These are phyloP conservation scores for Girardinichthys multiradiatus DNA, from an alignment of 2,113 vertebrate species.

Conservation along the genomic window DNA sequence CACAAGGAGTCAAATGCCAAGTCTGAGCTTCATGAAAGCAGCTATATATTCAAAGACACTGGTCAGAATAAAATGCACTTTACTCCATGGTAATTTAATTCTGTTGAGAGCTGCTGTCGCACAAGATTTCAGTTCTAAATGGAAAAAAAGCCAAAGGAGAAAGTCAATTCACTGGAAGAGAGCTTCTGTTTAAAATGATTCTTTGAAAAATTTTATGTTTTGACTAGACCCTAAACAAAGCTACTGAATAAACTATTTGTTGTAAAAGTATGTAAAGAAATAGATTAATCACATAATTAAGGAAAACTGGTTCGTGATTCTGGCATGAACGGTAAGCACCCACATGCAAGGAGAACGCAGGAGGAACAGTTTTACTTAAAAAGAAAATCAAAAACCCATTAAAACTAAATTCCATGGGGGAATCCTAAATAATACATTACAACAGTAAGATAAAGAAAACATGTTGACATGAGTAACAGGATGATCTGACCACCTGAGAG, in stretches of 20 bases:
- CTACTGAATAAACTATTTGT: constrained; percentile 10
- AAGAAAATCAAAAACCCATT: too few species aligned
- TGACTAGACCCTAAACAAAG: constrained; percentile 21
- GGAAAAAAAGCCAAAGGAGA: constrained; percentile 58
- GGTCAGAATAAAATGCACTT: constrained; percentile 50
- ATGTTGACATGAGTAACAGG: too few species aligned
- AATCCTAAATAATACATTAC: too few species aligned
- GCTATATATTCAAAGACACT: constrained; percentile 50
- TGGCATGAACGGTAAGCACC: too few species aligned
- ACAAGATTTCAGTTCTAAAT: constrained; percentile 53
- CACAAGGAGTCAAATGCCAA: constrained; percentile 53
- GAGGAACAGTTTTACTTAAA: too few species aligned
- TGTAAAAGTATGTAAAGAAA: constrained; percentile 1
- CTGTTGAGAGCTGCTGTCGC: constrained; percentile 57
- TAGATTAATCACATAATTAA: not conserved
- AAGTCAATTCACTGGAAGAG: constrained; percentile 59
- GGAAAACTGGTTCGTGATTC: too few species aligned
- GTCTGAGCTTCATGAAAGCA: constrained; percentile 22
- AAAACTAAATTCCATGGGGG: too few species aligned
- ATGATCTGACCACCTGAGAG: too few species aligned
- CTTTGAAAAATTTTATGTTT: constrained; percentile 36
- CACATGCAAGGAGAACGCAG: too few species aligned
- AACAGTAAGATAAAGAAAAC: too few species aligned
- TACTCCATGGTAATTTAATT: constrained; percentile 61
- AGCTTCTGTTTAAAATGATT: constrained; percentile 45